Evolutionary conservation across 53 echinoderm and acorn worm species (phyloP), one percentile per base, ranked within the genome.

Genomic region (Astropecten irregularis): DNA sequence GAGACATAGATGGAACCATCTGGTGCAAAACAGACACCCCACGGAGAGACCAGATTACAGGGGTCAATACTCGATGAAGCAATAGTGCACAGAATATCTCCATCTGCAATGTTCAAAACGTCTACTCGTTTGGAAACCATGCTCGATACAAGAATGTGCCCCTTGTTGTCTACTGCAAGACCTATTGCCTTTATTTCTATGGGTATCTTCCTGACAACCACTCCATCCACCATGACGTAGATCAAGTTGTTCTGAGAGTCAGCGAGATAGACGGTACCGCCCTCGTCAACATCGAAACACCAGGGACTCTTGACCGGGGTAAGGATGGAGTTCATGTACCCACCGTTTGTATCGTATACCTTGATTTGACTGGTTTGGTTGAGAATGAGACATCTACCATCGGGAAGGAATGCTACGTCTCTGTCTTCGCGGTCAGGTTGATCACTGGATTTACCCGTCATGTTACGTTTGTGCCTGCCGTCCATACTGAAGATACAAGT

Each of bases 11-110:
- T 61, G 48, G 79, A 79, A 29, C 62, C 79, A 31, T 48, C 46
- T 28, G 79, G 79, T 15, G 47, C 79, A 19, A 79, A 79, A 49
- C 79, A 79, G 44, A 47, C 47, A 47, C 79, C 79, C 79, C 79
- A 79, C 3, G 79, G 79, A 18, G 79, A 46, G 10, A 79, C 79
- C 44, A 20, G 4, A 29, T 62, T 62, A 37, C 61, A 44, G 0
- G 79, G 79, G 14, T 79, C 79, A 1, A 79, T 31, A 34, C 63
- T 61, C 47, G 37, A 61, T 3, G 79, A 79, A 6, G 30, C 8
- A 20, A 79, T 79, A 19, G 79, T 37, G 79, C 31, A n/a, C 8
- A 79, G 61, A 20, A 31, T 61, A 20, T 62, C 63, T 33, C 79
- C 79, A 14, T 46, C 61, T 16, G 79, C 30, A 7, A 44, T 33